Evolutionary conservation across 2,888 invertebrate species (phyloP).

Genomic region (Eugnorisma glareosa): DNA sequence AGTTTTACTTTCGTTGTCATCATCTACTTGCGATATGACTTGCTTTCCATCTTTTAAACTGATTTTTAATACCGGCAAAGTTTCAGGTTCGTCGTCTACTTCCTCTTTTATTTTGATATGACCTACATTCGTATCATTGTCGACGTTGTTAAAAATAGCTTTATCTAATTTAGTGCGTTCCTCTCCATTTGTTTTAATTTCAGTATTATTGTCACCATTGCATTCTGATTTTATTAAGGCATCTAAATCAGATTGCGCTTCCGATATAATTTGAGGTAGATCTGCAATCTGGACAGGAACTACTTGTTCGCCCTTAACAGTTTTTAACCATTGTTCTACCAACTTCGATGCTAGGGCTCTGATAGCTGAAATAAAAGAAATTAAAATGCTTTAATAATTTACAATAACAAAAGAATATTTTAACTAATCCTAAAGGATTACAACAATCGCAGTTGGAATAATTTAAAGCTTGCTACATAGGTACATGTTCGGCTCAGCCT

Average conservation of each 20-base stretch:
- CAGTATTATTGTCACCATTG: constrained; percentile 31
- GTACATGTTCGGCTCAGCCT: background rate
- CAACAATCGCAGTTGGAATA: background rate
- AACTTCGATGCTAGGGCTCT: constrained; percentile 94
- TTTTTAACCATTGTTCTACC: constrained; percentile 97
- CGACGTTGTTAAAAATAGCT: constrained; percentile 13
- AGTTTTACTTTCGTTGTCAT: constrained; percentile 79
- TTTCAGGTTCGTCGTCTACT: constrained; percentile 77
- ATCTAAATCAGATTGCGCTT: constrained; percentile 74
- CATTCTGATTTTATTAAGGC: constrained; percentile 61
- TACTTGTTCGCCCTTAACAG: constrained; percentile 94
- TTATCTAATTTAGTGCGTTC: constrained; percentile 49
- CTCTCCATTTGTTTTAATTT: constrained; percentile 51
- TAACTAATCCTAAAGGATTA: background rate
- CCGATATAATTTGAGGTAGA: constrained; percentile 82
- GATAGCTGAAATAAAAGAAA: constrained; percentile 91
- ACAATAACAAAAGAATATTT: constrained; percentile 4
- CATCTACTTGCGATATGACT: constrained; percentile 91
- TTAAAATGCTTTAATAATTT: constrained; percentile 33
- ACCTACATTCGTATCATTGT: constrained; percentile 35
- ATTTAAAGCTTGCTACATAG: constrained; percentile 1
- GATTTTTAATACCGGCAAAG: constrained; percentile 90
- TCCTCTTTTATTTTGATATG: constrained; percentile 69
- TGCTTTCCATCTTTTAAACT: constrained; percentile 94
- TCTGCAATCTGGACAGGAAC: constrained; percentile 82